These are phyloP conservation scores for Danio tinwini DNA, from an alignment of 2,797 vertebrate species.

Conservation along the genomic window DNA sequence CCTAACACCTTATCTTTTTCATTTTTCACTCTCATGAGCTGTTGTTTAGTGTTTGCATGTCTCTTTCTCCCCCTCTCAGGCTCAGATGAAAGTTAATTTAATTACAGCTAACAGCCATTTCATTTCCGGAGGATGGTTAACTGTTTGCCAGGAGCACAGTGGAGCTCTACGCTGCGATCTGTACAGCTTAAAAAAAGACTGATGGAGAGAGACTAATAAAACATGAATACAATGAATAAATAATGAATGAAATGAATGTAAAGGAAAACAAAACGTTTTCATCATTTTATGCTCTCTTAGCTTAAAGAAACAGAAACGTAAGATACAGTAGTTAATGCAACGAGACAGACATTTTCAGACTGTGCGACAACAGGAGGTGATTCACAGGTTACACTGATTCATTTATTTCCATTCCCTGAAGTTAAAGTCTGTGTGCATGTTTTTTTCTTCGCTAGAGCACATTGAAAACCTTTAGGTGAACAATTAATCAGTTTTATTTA, in stretches of 20 bases:
- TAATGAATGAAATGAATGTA: not conserved
- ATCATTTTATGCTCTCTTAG: not conserved
- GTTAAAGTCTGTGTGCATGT: too few species aligned
- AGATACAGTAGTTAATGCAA: not conserved
- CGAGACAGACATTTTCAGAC: not conserved
- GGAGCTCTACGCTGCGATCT: slow-evolving; percentile 1
- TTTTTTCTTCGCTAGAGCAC: too few species aligned
- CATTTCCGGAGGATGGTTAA: slow-evolving; percentile 43
- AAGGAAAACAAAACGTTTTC: not conserved
- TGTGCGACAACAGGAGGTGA: not conserved
- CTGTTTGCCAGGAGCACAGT: slow-evolving; percentile 32
- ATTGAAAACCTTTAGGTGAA: too few species aligned
- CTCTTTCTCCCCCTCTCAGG: slow-evolving; percentile 6
- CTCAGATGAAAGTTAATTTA: slow-evolving; percentile 40
- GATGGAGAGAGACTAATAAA: slow-evolving; percentile 14
- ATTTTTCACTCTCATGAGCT: slow-evolving; percentile 8
- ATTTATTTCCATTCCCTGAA: not conserved
- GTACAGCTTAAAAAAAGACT: not conserved
- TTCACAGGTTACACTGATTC: not conserved
- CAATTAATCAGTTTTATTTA: too few species aligned
- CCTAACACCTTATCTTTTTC: not conserved
- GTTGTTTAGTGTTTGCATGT: not conserved
- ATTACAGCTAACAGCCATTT: slow-evolving; percentile 52
- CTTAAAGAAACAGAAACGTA: not conserved
- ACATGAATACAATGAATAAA: slow-evolving; percentile 25